Percentiles rank a stretch among this genome's conserved stretches.
Conservation (phyloP, 2,888 invertebrate species). For the Molanna angustata region DNA sequence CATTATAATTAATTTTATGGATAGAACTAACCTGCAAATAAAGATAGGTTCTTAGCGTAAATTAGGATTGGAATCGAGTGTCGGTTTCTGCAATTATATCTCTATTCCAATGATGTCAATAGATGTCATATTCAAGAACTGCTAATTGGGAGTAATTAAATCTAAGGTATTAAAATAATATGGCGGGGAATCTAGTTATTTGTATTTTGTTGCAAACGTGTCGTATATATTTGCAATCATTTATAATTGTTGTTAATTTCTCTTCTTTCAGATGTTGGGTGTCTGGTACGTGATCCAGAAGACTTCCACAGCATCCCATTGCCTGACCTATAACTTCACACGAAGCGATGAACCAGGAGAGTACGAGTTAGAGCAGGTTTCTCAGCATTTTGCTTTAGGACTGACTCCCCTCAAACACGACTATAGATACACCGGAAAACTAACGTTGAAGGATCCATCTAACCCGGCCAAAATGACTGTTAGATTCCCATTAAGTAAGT, state of each 20-base stretch:
- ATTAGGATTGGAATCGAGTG: no score
- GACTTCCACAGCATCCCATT: slow-evolving; percentile 76
- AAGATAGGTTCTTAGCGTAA: no score
- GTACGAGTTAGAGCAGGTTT: slow-evolving; percentile 68
- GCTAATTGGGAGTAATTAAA: no score
- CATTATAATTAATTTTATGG: no score
- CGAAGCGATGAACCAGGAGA: slow-evolving; percentile 65
- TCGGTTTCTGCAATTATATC: no score
- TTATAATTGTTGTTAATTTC: neutral
- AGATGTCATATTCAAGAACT: no score
- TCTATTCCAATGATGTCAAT: no score
- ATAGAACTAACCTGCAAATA: no score
- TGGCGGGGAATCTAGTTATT: no score
- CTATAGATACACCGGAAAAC: slow-evolving; percentile 72
- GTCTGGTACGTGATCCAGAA: slow-evolving; percentile 82
- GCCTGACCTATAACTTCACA: slow-evolving; percentile 77
- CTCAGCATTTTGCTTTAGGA: slow-evolving; percentile 66
- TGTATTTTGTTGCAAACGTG: neutral
- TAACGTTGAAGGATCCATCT: slow-evolving; percentile 62
- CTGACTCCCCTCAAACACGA: slow-evolving; percentile 75
- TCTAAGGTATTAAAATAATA: no score
- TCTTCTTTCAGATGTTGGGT: slow-evolving; percentile 63
- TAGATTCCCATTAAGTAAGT: slow-evolving; percentile 76
- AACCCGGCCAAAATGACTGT: slow-evolving; percentile 72
- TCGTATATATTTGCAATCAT: neutral